Evolutionary conservation across 2,797 vertebrate species (phyloP).

Genomic region (Enteromius thamalakanensis): DNA sequence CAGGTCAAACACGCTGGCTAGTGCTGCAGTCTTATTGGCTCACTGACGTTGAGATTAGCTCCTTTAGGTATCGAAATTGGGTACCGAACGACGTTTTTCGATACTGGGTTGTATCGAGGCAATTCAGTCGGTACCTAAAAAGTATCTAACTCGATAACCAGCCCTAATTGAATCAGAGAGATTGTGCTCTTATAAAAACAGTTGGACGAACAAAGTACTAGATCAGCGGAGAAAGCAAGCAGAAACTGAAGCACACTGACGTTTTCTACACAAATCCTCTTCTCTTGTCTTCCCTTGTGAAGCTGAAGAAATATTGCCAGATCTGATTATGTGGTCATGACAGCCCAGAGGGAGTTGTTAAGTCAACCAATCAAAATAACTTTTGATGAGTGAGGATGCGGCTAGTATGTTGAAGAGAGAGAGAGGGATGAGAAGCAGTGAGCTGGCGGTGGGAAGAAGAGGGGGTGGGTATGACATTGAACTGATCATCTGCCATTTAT

Average conservation of each 20-base stretch:
- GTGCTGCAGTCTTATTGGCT: too few species aligned
- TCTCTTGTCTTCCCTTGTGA: constrained; percentile 50
- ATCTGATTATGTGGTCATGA: constrained; percentile 66
- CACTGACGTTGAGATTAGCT: too few species aligned
- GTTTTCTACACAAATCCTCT: constrained; percentile 50
- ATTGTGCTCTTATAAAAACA: neutral
- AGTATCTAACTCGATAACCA: too few species aligned
- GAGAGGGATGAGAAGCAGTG: constrained; percentile 15
- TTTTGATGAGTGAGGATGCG: constrained; percentile 46
- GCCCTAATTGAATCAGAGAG: too few species aligned
- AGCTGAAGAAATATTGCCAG: constrained; percentile 62
- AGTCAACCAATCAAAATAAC: constrained; percentile 62
- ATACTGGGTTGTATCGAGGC: too few species aligned
- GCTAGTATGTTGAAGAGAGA: constrained; percentile 53
- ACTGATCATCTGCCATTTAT: constrained; percentile 69
- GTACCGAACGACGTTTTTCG: too few species aligned
- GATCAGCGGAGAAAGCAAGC: constrained; percentile 27
- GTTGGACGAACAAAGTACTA: constrained; percentile 3
- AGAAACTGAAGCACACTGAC: constrained; percentile 38
- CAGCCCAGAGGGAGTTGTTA: constrained; percentile 65
- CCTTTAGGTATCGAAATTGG: too few species aligned
- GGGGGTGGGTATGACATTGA: constrained; percentile 59
- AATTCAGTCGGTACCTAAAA: too few species aligned
- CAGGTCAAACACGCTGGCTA: too few species aligned
- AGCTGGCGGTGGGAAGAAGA: constrained; percentile 28